phyloP scores from a whole-genome alignment of 1,140 invertebrate species.

The Monochamus saltuarius region DNA sequence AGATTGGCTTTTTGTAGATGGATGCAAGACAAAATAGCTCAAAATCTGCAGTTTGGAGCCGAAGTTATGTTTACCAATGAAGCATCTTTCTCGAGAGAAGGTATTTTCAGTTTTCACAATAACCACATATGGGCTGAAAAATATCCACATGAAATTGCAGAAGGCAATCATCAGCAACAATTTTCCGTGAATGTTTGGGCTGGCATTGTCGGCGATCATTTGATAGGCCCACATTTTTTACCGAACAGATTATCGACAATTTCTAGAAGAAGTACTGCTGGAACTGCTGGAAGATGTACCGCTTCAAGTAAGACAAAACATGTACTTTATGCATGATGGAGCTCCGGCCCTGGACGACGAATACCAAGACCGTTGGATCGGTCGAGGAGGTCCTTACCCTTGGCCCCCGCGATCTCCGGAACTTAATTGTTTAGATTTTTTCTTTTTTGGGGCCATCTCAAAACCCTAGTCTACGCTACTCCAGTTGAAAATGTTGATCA shows the following conservation, averaged over 20 bases:
- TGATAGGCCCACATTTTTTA: conserved; percentile 8
- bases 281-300: conserved; percentile 12
- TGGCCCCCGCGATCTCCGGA: conserved; percentile 7
- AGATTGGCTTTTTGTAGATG: conserved; percentile 13
- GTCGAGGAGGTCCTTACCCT: conserved; percentile 4
- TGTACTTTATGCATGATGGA: conserved; percentile 21
- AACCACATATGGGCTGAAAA: conserved; percentile 3
- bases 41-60: too few relatives aligned
- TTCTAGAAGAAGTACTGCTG: not conserved
- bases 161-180: conserved; percentile 3
- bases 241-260: conserved; percentile 1
- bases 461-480: too few relatives aligned
- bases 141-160: conserved; percentile 9
- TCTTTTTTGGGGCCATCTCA: too few relatives aligned
- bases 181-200: conserved; percentile 6
- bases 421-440: not conserved
- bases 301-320: conserved; percentile 1
- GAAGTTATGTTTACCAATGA: not conserved
- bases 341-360: conserved; percentile 10
- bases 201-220: conserved; percentile 9
- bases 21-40: not conserved
- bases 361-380: conserved; percentile 9
- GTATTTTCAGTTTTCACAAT: conserved; percentile 5
- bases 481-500: not conserved
- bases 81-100: conserved; percentile 1